Evolutionary conservation across 2,113 vertebrate species (phyloP).

Genomic region (Podarcis muralis): DNA sequence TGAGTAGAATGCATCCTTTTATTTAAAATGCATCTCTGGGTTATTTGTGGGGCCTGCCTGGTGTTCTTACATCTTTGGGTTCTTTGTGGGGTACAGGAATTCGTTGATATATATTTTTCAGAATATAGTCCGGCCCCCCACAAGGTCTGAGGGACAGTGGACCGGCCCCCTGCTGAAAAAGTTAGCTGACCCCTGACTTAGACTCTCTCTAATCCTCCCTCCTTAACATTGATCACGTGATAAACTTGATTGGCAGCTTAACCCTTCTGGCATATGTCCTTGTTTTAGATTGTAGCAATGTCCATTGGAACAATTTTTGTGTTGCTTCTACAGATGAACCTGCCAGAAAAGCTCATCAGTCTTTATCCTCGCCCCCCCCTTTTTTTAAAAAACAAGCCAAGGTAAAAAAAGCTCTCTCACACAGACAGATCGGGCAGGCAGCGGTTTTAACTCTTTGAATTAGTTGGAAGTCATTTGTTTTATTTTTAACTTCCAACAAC

Average conservation of each 20-base stretch:
- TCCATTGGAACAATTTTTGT: slow-evolving; percentile 44
- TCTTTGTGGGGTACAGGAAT: no score
- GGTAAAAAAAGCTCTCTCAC: neutral
- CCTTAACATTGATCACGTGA: slow-evolving; percentile 48
- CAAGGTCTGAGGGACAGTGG: no score
- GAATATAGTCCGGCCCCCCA: no score
- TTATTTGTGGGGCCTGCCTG: no score
- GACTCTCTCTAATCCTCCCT: neutral
- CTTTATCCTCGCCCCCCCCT: neutral
- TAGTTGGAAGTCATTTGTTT: slow-evolving; percentile 63
- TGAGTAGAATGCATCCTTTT: no score
- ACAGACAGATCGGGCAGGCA: slow-evolving; percentile 6
- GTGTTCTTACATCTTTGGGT: no score
- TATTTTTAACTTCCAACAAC: slow-evolving; percentile 61
- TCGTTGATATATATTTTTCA: no score
- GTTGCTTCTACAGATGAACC: slow-evolving; percentile 44
- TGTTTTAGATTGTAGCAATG: slow-evolving; percentile 16
- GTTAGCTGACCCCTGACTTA: no score
- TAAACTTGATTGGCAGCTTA: slow-evolving; percentile 45
- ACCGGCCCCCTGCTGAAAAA: no score
- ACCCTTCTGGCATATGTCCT: neutral
- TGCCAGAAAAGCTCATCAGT: slow-evolving; percentile 39
- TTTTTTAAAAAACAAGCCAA: neutral
- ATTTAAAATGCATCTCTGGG: no score
- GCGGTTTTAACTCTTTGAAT: slow-evolving; percentile 63